phyloP scores from a whole-genome alignment of 1,140 invertebrate species.

The Caenorhabditis remanei region DNA sequence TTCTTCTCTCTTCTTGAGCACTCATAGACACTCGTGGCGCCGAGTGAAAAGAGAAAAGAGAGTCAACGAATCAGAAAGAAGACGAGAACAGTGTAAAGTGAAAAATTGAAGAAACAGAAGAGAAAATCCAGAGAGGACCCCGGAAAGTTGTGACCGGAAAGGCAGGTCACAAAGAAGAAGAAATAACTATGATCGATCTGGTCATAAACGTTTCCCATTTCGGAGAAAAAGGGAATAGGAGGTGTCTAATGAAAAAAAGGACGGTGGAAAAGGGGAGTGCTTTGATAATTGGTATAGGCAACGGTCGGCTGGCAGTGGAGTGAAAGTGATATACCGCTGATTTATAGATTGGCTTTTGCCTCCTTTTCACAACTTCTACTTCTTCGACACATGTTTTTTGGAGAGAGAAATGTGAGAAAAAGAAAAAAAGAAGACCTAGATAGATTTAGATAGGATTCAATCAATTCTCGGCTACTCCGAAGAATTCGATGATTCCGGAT shows the following conservation, averaged over 20 bases:
- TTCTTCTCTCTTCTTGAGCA: constrained; percentile 32
- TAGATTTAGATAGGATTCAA: not conserved
- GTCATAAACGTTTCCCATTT: constrained; percentile 8
- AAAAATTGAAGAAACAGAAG: not conserved
- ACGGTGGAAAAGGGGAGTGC: not conserved
- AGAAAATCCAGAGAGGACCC: not conserved
- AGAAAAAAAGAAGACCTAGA: not conserved
- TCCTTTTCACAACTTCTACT: constrained; percentile 38
- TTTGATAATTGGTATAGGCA: constrained; percentile 49
- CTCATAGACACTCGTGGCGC: constrained; percentile 50
- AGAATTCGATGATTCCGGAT: not conserved
- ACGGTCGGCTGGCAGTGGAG: constrained; percentile 47
- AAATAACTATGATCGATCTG: constrained; percentile 31
- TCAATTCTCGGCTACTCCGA: not conserved
- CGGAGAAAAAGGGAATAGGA: constrained; percentile 18
- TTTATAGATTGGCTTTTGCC: constrained; percentile 47
- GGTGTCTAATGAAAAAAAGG: constrained; percentile 37
- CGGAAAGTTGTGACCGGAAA: constrained; percentile 15
- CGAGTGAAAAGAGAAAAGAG: constrained; percentile 12
- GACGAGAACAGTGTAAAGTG: constrained; percentile 28
- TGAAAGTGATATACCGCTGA: constrained; percentile 55
- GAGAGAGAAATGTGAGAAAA: not conserved
- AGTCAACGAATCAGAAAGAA: constrained; percentile 13
- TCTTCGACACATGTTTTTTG: constrained; percentile 45
- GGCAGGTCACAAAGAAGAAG: constrained; percentile 25